Conservation (phyloP, 2,797 vertebrate genomes). For the Leptatherina wallacei region DNA sequence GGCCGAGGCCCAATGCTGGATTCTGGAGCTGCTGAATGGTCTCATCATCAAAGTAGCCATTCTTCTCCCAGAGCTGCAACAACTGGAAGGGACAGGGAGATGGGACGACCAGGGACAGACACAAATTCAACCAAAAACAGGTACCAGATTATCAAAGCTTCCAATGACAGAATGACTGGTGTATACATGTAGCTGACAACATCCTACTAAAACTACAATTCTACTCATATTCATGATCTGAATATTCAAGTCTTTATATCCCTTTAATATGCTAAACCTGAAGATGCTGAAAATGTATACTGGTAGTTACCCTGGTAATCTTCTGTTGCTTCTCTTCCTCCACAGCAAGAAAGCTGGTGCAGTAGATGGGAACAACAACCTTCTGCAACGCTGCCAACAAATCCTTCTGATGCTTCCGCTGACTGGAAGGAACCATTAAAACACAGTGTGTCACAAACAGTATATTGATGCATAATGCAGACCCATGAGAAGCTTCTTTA, state of each 20-base stretch:
- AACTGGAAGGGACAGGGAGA: constrained; percentile 76
- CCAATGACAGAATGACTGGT: not conserved
- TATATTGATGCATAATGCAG: not conserved
- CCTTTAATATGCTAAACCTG: not conserved
- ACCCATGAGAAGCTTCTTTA: not conserved
- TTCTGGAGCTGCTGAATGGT: constrained; percentile 98
- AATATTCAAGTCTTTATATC: not conserved
- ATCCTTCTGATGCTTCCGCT: constrained; percentile 96
- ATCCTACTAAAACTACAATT: not conserved
- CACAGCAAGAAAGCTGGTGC: constrained; percentile 96
- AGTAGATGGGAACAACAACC: constrained; percentile 98
- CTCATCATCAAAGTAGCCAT: constrained; percentile 95
- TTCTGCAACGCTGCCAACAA: constrained; percentile 94
- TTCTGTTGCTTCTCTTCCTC: constrained; percentile 99
- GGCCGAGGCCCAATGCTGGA: constrained; percentile 94
- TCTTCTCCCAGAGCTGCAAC: constrained; percentile 98
- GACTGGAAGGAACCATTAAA: constrained; percentile 78
- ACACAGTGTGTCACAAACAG: constrained; percentile 1
- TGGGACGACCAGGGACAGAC: not conserved
- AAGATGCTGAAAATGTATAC: not conserved
- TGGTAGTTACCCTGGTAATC: constrained; percentile 88
- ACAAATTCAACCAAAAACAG: not conserved
- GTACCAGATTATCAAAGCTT: not conserved
- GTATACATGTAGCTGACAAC: not conserved
- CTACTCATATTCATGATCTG: not conserved